These are phyloP conservation scores for Pristis pectinata DNA, from an alignment of 2,797 vertebrate genomes.

Conservation along the genomic window DNA sequence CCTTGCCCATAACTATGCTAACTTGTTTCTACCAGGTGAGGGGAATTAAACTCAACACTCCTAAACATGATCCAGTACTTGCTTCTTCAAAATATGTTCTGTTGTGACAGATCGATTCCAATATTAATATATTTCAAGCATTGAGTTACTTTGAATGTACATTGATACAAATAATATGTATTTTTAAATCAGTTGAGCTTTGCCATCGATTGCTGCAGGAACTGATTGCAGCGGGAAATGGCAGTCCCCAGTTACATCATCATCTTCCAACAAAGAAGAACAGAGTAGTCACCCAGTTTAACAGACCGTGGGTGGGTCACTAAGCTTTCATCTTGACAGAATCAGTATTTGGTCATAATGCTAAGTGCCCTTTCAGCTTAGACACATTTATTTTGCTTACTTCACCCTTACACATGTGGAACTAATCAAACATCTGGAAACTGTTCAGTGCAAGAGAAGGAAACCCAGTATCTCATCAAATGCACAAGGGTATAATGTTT, in stretches of 20 bases:
- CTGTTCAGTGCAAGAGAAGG: neutral
- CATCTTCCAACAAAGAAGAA: neutral
- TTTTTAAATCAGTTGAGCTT: neutral
- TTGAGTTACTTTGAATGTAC: neutral
- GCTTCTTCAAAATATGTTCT: neutral
- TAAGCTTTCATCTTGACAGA: neutral
- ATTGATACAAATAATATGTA: neutral
- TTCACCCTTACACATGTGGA: constrained; percentile 22
- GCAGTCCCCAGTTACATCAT: neutral
- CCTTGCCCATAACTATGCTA: too few species aligned
- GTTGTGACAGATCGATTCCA: neutral
- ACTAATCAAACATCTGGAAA: constrained; percentile 34
- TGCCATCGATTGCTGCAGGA: neutral
- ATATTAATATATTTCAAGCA: neutral
- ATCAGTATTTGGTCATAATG: neutral
- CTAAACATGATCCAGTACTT: neutral
- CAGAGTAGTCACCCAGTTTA: neutral
- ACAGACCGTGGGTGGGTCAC: neutral
- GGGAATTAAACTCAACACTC: neutral
- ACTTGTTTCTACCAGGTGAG: too few species aligned
- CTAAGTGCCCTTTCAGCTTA: constrained; percentile 26
- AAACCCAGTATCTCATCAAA: constrained; percentile 13
- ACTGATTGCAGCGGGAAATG: constrained; percentile 4
- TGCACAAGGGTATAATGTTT: constrained; percentile 34
- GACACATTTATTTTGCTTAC: neutral